These are phyloP conservation scores for Pelusios castaneus DNA, from an alignment of 2,113 vertebrate genomes.

Conservation along the genomic window DNA sequence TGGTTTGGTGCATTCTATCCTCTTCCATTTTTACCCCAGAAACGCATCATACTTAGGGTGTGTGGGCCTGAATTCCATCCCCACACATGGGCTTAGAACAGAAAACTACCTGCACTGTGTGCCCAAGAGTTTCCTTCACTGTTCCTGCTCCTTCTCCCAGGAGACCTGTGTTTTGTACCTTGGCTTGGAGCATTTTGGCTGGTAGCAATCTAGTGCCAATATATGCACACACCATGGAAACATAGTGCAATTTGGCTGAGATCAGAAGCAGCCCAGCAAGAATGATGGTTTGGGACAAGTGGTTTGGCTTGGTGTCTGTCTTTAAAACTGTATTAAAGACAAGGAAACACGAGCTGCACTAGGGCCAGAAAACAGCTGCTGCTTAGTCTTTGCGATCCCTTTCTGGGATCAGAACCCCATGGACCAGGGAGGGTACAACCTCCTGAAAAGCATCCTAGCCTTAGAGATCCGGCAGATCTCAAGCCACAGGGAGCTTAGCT, in stretches of 20 bases:
- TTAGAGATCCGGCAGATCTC: too few relatives aligned
- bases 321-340: too few relatives aligned
- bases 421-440: too few relatives aligned
- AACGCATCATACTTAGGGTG: background rate
- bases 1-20: background rate
- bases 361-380: too few relatives aligned
- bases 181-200: background rate
- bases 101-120: background rate
- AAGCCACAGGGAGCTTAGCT: too few relatives aligned
- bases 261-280: background rate
- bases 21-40: background rate
- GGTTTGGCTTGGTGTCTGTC: background rate
- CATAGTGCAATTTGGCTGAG: background rate
- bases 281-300: background rate
- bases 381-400: too few relatives aligned
- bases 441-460: too few relatives aligned
- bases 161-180: background rate
- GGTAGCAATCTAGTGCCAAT: background rate
- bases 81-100: background rate
- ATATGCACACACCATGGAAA: background rate
- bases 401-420: too few relatives aligned
- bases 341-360: too few relatives aligned
- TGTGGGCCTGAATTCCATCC: background rate
- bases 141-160: background rate
- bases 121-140: background rate